phyloP scores from a whole-genome alignment of 2,797 vertebrate species.

The Spinus olivaceus region DNA sequence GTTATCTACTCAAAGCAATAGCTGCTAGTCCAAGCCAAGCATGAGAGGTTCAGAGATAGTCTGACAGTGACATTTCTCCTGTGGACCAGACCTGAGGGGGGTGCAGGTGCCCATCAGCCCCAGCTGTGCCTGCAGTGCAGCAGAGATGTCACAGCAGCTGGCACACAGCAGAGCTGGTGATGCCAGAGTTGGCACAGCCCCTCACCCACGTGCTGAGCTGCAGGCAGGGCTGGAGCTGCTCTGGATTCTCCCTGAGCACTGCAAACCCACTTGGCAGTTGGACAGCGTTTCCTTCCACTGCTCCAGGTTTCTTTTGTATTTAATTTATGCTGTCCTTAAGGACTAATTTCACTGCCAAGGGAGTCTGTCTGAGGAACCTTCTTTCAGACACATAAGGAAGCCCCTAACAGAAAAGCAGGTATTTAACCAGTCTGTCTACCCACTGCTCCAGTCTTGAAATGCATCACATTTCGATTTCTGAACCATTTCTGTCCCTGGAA shows the following conservation, averaged over 20 bases:
- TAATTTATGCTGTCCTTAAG: not conserved
- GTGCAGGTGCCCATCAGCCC: not conserved
- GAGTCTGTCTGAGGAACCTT: not conserved
- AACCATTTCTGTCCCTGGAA: not conserved
- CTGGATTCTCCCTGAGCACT: not conserved
- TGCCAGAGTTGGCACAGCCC: not conserved
- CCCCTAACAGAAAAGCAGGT: accelerated
- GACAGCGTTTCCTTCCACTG: not conserved
- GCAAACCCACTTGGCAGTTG: accelerated
- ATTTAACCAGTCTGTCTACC: not conserved
- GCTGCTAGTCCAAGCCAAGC: not conserved
- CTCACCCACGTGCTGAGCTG: accelerated
- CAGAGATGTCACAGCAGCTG: not conserved
- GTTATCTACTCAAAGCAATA: not conserved
- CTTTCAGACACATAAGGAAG: not conserved
- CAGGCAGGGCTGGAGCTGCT: not conserved
- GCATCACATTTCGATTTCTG: not conserved
- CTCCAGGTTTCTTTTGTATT: not conserved
- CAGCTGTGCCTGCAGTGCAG: not conserved
- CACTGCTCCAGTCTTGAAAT: not conserved
- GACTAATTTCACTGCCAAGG: not conserved
- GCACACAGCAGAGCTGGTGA: not conserved
- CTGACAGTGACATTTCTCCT: not conserved
- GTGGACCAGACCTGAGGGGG: not conserved
- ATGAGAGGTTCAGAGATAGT: not conserved